These are phyloP conservation scores for Hypsopygia costalis DNA, from an alignment of 2,888 invertebrate genomes.

Conservation along the genomic window DNA sequence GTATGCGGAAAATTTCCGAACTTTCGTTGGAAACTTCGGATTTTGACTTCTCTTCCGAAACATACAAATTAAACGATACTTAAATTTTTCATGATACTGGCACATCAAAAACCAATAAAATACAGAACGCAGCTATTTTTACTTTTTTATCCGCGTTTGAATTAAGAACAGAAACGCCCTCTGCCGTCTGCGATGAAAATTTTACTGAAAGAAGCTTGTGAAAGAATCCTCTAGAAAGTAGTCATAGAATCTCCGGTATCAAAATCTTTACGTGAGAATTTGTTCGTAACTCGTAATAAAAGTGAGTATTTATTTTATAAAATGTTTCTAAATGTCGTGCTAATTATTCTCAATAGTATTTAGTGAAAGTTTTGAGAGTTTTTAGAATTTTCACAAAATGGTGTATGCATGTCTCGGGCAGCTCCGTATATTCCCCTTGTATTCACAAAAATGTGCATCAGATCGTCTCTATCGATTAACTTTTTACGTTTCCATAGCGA, in stretches of 20 bases:
- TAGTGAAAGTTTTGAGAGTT: slow-evolving; percentile 28
- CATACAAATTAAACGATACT: no score
- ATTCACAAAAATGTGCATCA: slow-evolving; percentile 46
- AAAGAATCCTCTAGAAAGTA: slow-evolving; percentile 79
- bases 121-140: slow-evolving; percentile 24
- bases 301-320: slow-evolving; percentile 60
- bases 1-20: no score
- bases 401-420: slow-evolving; percentile 35
- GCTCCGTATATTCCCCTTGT: slow-evolving; percentile 38
- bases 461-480: slow-evolving; percentile 65
- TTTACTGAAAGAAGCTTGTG: slow-evolving; percentile 76
- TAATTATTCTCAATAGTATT: slow-evolving; percentile 20
- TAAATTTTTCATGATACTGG: no score
- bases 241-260: slow-evolving; percentile 78
- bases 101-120: slow-evolving; percentile 23
- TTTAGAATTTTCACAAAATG: slow-evolving; percentile 37
- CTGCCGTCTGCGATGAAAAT: slow-evolving; percentile 52
- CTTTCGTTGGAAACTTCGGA: no score
- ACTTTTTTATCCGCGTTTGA: slow-evolving; percentile 49
- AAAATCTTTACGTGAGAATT: slow-evolving; percentile 79
- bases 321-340: slow-evolving; percentile 21
- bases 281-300: slow-evolving; percentile 69
- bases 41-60: no score
- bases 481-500: slow-evolving; percentile 62
- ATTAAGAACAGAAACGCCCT: slow-evolving; percentile 76